phyloP scores from a whole-genome alignment of 1,140 invertebrate species.

The Drosophila saltans region DNA sequence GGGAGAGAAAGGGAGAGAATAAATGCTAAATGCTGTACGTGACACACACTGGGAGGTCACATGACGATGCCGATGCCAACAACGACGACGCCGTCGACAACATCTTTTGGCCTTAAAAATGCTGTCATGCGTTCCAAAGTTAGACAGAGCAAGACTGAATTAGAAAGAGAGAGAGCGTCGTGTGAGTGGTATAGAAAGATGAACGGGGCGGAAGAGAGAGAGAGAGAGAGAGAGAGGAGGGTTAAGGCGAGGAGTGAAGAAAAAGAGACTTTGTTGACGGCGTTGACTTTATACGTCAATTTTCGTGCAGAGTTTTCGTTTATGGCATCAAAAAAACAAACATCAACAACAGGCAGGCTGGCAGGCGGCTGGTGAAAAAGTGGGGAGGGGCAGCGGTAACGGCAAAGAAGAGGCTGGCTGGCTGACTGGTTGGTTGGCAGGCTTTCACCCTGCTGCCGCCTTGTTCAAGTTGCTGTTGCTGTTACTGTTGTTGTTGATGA shows the following conservation, averaged over 20 bases:
- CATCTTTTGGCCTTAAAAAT: constrained; percentile 54
- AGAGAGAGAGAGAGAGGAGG: background rate
- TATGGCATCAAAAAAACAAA: constrained; percentile 66
- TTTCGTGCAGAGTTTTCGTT: constrained; percentile 71
- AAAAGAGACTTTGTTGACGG: constrained; percentile 65
- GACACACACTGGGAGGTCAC: constrained; percentile 58
- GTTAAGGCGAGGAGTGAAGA: too few species aligned
- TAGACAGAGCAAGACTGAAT: constrained; percentile 19
- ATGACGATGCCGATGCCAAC: constrained; percentile 15
- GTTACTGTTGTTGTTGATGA: too few species aligned
- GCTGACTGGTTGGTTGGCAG: constrained; percentile 8
- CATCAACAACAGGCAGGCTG: constrained; percentile 57
- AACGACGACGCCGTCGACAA: constrained; percentile 11
- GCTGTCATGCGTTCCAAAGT: constrained; percentile 61
- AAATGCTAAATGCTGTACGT: constrained; percentile 77
- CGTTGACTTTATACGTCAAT: constrained; percentile 80
- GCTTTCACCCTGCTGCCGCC: constrained; percentile 59
- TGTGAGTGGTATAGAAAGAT: background rate
- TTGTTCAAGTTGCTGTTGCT: too few species aligned
- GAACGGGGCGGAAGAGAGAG: background rate
- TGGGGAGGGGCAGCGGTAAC: background rate
- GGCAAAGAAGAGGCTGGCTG: background rate
- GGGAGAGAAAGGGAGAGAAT: constrained; percentile 43
- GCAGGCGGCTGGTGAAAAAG: background rate
- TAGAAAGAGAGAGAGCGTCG: constrained; percentile 17